These are phyloP conservation scores for Chelonoidis abingdonii DNA, from an alignment of 2,113 vertebrate species.

Conservation along the genomic window DNA sequence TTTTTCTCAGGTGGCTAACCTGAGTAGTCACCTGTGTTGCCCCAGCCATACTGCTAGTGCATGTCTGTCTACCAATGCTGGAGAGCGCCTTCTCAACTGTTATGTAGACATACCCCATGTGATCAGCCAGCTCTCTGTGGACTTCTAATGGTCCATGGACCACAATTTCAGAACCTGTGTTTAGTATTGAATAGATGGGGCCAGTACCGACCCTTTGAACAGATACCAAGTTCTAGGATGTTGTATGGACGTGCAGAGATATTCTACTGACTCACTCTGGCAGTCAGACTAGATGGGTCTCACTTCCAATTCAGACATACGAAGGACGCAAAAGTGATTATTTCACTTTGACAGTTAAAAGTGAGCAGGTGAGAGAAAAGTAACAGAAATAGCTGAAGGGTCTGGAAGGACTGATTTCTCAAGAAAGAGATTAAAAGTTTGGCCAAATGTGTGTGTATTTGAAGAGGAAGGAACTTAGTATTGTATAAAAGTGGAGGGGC, in stretches of 20 bases:
- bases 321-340: slow-evolving; percentile 27
- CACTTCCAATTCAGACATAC: neutral
- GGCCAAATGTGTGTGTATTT: neutral
- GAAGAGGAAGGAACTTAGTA: neutral
- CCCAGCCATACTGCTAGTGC: neutral
- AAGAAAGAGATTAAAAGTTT: neutral
- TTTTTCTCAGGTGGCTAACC: neutral
- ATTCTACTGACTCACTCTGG: slow-evolving; percentile 52
- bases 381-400: rapidly evolving
- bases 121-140: neutral
- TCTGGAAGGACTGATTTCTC: neutral
- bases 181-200: neutral
- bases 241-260: slow-evolving; percentile 22
- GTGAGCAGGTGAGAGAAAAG: slow-evolving; percentile 4
- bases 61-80: neutral
- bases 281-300: neutral
- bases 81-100: neutral
- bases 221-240: neutral
- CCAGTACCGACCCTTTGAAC: neutral
- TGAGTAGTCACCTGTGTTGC: no score
- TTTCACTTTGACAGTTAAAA: slow-evolving; percentile 13
- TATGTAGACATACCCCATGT: neutral
- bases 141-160: neutral
- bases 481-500: neutral
- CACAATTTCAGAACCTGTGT: neutral